Percentiles rank a stretch among this genome's conserved stretches.
Evolutionary conservation across 2,113 vertebrate genomes (phyloP).

Genomic region (Macrotus californicus): DNA sequence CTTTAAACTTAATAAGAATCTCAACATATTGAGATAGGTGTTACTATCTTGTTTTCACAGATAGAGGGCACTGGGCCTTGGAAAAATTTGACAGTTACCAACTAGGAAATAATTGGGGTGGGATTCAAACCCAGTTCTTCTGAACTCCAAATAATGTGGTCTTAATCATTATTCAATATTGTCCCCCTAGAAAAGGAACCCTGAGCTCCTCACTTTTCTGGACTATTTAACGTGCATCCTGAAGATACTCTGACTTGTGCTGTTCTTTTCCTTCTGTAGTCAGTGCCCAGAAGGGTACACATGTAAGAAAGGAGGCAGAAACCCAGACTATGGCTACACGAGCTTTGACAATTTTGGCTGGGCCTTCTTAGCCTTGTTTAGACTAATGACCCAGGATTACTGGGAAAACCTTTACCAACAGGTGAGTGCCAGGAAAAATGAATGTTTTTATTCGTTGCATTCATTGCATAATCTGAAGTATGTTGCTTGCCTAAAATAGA

Average conservation of each 20-base stretch:
- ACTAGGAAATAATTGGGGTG: not conserved
- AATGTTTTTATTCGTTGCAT: not conserved
- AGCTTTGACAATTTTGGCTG: constrained; percentile 96
- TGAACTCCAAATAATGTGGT: not conserved
- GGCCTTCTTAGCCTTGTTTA: constrained; percentile 96
- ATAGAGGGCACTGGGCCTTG: not conserved
- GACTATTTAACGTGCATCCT: not conserved
- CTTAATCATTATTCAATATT: not conserved
- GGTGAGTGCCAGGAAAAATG: constrained; percentile 76
- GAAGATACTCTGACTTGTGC: not conserved
- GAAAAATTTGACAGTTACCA: not conserved
- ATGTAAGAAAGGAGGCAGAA: constrained; percentile 83
- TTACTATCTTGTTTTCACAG: not conserved
- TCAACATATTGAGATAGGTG: not conserved
- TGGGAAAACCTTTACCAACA: constrained; percentile 97
- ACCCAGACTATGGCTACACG: constrained; percentile 94
- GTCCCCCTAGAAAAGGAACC: not conserved
- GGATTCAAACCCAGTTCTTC: not conserved
- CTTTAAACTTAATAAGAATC: not conserved
- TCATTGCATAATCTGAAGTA: not conserved
- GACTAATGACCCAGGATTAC: constrained; percentile 96
- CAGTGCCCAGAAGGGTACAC: constrained; percentile 88
- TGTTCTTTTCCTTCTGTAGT: constrained; percentile 72
- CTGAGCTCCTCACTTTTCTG: not conserved
- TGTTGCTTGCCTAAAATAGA: not conserved